Conservation (phyloP, 2,113 vertebrate species). For the Protobothrops mucrosquamatus region DNA sequence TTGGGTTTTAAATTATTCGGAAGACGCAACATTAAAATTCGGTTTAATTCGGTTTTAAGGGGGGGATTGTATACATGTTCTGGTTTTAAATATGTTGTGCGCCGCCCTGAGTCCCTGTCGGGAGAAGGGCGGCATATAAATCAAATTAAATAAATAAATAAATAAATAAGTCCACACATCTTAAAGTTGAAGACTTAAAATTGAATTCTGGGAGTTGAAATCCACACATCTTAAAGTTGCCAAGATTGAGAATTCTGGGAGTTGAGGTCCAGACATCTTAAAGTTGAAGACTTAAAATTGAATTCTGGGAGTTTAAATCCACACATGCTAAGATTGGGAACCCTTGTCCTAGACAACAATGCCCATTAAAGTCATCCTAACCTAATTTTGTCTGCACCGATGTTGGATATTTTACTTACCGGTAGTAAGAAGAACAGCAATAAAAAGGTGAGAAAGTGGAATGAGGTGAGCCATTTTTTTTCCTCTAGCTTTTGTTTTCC, state of each 20-base stretch:
- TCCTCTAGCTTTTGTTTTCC: background rate
- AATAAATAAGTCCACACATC: no score
- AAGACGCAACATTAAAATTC: no score
- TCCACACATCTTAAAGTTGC: no score
- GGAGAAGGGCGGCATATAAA: no score
- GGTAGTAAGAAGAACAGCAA: slow-evolving; percentile 53
- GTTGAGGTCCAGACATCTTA: background rate
- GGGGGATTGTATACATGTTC: no score
- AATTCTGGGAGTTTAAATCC: background rate
- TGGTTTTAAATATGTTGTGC: no score
- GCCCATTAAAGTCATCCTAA: slow-evolving; percentile 64
- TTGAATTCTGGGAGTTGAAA: background rate
- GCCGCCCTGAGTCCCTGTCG: no score
- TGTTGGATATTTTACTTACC: slow-evolving; percentile 55
- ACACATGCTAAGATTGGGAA: background rate
- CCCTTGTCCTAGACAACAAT: slow-evolving; percentile 42
- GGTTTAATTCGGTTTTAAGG: no score
- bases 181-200: no score
- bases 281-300: background rate
- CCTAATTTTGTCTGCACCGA: slow-evolving; percentile 59
- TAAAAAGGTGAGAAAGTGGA: slow-evolving; percentile 31
- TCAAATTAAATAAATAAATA: no score
- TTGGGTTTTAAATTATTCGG: no score
- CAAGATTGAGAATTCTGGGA: no score
- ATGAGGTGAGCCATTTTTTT: background rate